Evolutionary conservation across 2,888 invertebrate species (phyloP), one percentile per base, ranked within the genome.

Genomic region (Sinopyrophorus schimmeli): DNA sequence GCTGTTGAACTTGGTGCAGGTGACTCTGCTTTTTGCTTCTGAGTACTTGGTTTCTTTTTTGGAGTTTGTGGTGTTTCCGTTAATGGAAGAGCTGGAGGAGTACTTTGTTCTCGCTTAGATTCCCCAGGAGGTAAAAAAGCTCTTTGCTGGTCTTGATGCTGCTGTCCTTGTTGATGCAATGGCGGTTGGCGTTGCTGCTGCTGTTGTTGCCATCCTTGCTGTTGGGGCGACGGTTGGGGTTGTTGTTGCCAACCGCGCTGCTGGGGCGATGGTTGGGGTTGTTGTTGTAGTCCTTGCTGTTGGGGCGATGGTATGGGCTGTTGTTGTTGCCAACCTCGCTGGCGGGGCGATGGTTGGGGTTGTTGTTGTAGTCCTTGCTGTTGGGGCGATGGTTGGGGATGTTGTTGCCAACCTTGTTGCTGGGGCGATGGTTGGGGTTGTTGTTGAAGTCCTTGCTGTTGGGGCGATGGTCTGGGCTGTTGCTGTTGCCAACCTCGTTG

Each of bases 401-500:
- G 4, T 18, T 18, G 3, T 6, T 18, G n/a, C n/a, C n/a, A n/a
- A 3, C 6, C 30, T 11, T 14, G 27, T 4, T 16, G 41, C 32
- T 21, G 26, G 5, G 21, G 31, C 12, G 16, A 47, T 14, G 20
- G 28, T 12, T 12, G 28, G 5, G 21, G 38, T 16, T 46, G 31
- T 9, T 31, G 16, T 5, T 9, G 20, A 15, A 32, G 15, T 10
- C 2, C n/a, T 21, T 21, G 21, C 5, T 21, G 21, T 15, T 10
- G 10, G 2, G 31, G 31, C 17, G 31, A 7, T 18, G 12, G 11
- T 2, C 7, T 27, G 41, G 50, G n/a, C n/a, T n/a, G n/a, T n/a
- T n/a, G n/a, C n/a, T n/a, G n/a, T n/a, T n/a, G n/a, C n/a, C n/a
- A n/a, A n/a, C n/a, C n/a, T n/a, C n/a, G n/a, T n/a, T n/a, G n/a